Evolutionary conservation across 2,113 vertebrate species (phyloP).

Genomic region (Cyprinodon brontotheroides): DNA sequence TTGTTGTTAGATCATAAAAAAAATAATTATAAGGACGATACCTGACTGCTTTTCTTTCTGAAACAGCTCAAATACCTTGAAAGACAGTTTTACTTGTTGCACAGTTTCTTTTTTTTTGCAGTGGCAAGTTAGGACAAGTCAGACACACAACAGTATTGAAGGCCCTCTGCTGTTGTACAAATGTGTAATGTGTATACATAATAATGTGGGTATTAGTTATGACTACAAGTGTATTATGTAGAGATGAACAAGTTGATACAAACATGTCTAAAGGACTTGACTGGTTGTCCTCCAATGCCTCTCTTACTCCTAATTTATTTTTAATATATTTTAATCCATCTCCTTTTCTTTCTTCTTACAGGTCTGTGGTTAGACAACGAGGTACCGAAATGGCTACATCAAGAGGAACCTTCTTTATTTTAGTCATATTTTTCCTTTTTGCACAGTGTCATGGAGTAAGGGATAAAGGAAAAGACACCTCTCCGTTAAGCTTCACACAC

Average conservation of each 20-base stretch:
- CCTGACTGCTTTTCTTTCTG: conserved; percentile 41
- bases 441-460: conserved; percentile 61
- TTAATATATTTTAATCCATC: not conserved
- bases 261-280: not conserved
- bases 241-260: conserved; percentile 6
- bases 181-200: conserved; percentile 32
- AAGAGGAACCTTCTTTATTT: conserved; percentile 40
- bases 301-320: not conserved
- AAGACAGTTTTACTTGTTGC: conserved; percentile 46
- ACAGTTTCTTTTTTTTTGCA: conserved; percentile 39
- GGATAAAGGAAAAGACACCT: conserved; percentile 79
- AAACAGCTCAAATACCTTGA: conserved; percentile 44
- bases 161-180: conserved; percentile 26
- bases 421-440: conserved; percentile 69
- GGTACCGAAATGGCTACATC: conserved; percentile 67
- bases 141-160: conserved; percentile 42
- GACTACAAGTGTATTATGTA: not conserved
- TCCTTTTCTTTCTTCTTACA: conserved; percentile 19
- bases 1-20: not conserved
- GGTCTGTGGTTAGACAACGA: conserved; percentile 55
- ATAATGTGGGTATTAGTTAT: not conserved
- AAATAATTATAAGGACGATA: conserved; percentile 29
- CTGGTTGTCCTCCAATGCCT: not conserved
- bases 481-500: conserved; percentile 87
- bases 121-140: conserved; percentile 67